Evolutionary conservation across 2,113 vertebrate genomes (phyloP).

Genomic region (Candoia aspera): DNA sequence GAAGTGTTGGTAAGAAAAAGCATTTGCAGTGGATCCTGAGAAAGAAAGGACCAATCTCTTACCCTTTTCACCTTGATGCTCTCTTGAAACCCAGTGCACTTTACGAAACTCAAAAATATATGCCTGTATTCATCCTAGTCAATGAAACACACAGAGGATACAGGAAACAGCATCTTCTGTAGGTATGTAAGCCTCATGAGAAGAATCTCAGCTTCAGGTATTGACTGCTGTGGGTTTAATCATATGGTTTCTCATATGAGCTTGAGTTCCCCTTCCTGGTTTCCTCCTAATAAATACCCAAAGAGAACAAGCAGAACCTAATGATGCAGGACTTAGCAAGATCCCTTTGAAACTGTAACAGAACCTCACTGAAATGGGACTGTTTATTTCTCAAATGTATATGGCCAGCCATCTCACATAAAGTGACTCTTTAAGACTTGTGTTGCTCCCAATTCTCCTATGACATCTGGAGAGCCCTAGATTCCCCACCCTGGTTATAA

Average conservation of each 20-base stretch:
- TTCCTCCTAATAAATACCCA: neutral
- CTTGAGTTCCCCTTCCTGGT: neutral
- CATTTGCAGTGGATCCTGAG: conserved; percentile 39
- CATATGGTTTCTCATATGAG: neutral
- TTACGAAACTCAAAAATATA: conserved; percentile 63
- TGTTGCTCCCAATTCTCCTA: neutral
- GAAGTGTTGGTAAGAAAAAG: neutral
- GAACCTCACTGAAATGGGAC: neutral
- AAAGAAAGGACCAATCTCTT: conserved; percentile 23
- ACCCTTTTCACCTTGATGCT: neutral
- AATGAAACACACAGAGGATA: conserved; percentile 55
- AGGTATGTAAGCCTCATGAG: conserved; percentile 27
- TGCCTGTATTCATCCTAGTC: conserved; percentile 55
- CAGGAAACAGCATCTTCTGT: conserved; percentile 57
- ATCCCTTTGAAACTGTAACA: conserved; percentile 9
- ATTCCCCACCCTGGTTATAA: neutral
- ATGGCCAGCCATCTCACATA: too few species aligned
- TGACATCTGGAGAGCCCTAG: neutral
- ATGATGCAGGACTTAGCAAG: conserved; percentile 39
- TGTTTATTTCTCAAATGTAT: too few species aligned
- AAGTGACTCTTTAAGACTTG: neutral
- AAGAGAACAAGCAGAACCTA: conserved; percentile 5
- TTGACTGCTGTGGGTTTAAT: neutral
- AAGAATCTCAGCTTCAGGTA: conserved; percentile 43
- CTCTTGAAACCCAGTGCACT: conserved; percentile 41